Evolutionary conservation across 2,113 vertebrate species (phyloP), one percentile per base, ranked within the genome.

Genomic region (Bos indicus): DNA sequence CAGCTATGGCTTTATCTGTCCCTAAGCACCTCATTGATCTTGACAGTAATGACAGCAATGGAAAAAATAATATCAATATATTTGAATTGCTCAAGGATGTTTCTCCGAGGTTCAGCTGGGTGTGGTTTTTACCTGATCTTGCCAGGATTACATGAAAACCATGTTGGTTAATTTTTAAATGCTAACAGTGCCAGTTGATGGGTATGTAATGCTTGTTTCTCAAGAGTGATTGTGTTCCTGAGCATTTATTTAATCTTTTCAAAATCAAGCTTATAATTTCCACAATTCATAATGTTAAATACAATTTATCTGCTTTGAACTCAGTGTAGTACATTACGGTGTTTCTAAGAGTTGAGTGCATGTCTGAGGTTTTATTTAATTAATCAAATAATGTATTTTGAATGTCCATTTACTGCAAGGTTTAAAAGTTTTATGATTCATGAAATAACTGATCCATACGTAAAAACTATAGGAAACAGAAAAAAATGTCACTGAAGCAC

Each of bases 81-180:
- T 64, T 40, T 97, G 46, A 95, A 95, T 83, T 30, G 86, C 80
- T 71, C 77, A 60, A 62, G 82, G 51, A 81, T 78, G 10, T 64
- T 80, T 93, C 89, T 26, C 48, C 26, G 40, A 89, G 74, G 74
- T 59, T 92, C 43, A 26, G 19, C 16, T 52, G 91, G 92, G 60
- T 93, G 96, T 83, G 91, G 86, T 51, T 89, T 93, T 95, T 91
- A 90, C 67, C 74, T 56, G 54, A 80, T 48, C 46, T 51, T 13
- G 36, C 33, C 16, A 3, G 57, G 60, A 94, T 94, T 89, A 46
- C 28, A 33, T 33, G 87, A 90, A 97, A 89, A 89, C 23, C 56
- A 25, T 28, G 36, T 23, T 46, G n/a, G 51, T 93, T 96, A 83
- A 83, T 71, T 94, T 97, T 95, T 94, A 97, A 96, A 96, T 5